Percentiles rank a stretch among this genome's conserved stretches.
phyloP scores from a whole-genome alignment of 1,140 invertebrate genomes.

The Dendrolimus punctatus region DNA sequence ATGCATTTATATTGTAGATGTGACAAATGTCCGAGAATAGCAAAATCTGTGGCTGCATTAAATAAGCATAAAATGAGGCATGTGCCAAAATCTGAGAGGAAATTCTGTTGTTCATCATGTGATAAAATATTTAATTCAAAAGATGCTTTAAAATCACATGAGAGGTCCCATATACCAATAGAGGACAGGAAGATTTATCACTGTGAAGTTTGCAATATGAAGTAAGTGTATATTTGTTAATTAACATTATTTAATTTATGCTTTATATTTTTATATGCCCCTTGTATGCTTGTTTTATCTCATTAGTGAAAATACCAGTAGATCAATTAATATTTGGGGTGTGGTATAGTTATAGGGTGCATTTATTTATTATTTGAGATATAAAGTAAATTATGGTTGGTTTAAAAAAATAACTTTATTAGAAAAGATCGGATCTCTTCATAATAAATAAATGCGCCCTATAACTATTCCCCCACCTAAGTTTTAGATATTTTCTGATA shows the following conservation, averaged over 20 bases:
- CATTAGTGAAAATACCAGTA: no score
- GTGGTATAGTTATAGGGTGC: no score
- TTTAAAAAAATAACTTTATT: no score
- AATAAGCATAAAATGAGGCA: slow-evolving; percentile 67
- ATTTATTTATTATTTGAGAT: not conserved
- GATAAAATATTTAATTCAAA: slow-evolving; percentile 61
- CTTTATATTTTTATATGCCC: no score
- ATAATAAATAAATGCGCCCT: no score
- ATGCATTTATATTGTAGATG: slow-evolving; percentile 40
- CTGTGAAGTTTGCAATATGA: slow-evolving; percentile 61
- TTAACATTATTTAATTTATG: not conserved
- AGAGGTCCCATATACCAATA: slow-evolving; percentile 63
- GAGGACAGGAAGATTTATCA: slow-evolving; percentile 65
- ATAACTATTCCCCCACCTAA: no score
- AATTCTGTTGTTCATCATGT: slow-evolving; percentile 53
- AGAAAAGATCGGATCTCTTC: no score
- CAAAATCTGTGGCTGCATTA: slow-evolving; percentile 57
- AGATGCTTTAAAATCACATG: slow-evolving; percentile 62
- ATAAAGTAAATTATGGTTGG: not conserved
- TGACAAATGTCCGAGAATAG: slow-evolving; percentile 63
- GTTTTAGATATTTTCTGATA: no score
- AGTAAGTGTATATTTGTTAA: slow-evolving; percentile 40
- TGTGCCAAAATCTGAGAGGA: slow-evolving; percentile 58
- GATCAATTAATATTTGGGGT: no score
- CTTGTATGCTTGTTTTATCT: no score